These are phyloP conservation scores for Nothoprocta perdicaria DNA, from an alignment of 2,113 vertebrate genomes.

Conservation along the genomic window DNA sequence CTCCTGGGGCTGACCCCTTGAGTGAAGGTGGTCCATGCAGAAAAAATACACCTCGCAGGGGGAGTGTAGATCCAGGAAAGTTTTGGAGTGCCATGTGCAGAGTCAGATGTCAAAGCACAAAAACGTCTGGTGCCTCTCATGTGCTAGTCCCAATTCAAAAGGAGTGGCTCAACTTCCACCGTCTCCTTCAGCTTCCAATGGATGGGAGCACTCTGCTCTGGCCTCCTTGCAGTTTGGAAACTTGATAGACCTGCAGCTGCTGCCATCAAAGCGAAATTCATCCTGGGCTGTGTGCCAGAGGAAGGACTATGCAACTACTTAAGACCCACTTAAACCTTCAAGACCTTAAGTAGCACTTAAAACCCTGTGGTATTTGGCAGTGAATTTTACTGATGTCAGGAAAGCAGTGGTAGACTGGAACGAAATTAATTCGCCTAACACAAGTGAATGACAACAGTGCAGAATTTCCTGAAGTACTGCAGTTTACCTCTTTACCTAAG, in stretches of 20 bases:
- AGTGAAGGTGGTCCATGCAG: neutral
- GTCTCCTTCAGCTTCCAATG: neutral
- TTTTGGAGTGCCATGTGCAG: neutral
- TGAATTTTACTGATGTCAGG: neutral
- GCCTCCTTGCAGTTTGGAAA: neutral
- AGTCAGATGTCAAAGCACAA: neutral
- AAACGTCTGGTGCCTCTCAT: neutral
- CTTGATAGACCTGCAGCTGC: constrained; percentile 33
- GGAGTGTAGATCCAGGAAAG: neutral
- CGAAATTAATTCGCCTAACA: neutral
- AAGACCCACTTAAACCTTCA: constrained; percentile 34
- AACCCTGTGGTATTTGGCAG: neutral
- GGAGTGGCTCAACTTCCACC: accelerated
- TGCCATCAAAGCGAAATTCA: constrained; percentile 38
- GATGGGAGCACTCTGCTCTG: neutral
- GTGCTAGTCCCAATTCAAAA: neutral
- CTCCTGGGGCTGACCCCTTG: neutral
- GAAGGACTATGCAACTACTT: neutral
- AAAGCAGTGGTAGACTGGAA: neutral
- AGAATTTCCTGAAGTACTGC: neutral
- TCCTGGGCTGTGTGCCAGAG: constrained; percentile 2
- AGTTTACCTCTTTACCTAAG: neutral
- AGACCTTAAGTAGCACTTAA: neutral
- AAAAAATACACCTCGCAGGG: neutral
- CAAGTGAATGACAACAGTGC: neutral